Evolutionary conservation across 2,113 vertebrate species (phyloP), one percentile per base, ranked within the genome.

Genomic region (Macquaria ambigua): DNA sequence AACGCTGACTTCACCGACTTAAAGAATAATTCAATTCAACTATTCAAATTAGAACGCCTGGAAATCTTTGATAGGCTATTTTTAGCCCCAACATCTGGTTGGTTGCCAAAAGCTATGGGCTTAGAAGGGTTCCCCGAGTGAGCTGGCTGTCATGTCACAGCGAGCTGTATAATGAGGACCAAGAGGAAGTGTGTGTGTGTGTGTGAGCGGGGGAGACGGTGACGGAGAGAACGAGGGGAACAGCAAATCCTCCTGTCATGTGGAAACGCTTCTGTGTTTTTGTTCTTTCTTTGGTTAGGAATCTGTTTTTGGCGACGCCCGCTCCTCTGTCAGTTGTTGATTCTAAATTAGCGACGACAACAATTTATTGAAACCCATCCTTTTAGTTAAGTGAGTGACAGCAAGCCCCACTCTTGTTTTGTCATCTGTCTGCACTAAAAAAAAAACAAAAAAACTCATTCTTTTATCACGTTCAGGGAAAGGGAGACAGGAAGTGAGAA

Each of bases 11-110:
- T 72, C 64, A 64, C 74, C 15, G 52, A 71, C 70, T 90, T 83
- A 84, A 94, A 89, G 69, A 93, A 89, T 94, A 92, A 95, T 94
- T 94, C 86, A 91, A 93, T 34, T 34, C 34, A 93, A 88, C 93
- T 92, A 95, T 94, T 94, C 86, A 91, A 93, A 93, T 92, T 53
- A 78, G 74, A 73, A 84, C 16, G 81, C 77, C 86, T 91, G 86
- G 64, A 89, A 90, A 78, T 77, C 74, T 94, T 89, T 84, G 89
- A 92, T 90, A 75, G 77, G 79, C 88, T 94, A 94, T 93, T 93
- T 91, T 92, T 90, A 94, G 89, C 79, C 18, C 31, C 15, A 2
- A 83, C 83, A 58, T 82, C 48, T 87, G 89, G 89, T 85, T 83
- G 87, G 58, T 80, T 90, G 87, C 90, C 93, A 91, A 83, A 90